A percentile compares a stretch with the other conserved stretches of the same genome.
These are phyloP conservation scores for Crambe crambe DNA, from an alignment of 37 sponge, comb jelly and placozoan genomes.

Conservation along the genomic window DNA sequence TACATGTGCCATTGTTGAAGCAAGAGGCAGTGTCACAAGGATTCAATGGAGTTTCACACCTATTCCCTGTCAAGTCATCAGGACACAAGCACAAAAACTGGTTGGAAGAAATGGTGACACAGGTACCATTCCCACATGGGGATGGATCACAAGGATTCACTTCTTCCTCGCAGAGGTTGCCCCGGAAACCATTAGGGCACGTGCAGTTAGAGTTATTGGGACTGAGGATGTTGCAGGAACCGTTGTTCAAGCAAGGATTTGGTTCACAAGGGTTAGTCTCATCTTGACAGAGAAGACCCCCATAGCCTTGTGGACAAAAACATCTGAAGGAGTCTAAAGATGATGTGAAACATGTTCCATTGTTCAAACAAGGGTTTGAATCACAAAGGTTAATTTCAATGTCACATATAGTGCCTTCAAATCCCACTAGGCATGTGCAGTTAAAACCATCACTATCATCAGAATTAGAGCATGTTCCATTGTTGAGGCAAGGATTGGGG, in stretches of 20 bases:
- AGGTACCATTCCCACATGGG: constrained; percentile 7
- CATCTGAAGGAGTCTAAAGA: background rate
- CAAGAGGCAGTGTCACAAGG: constrained; percentile 27
- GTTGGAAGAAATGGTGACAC: background rate
- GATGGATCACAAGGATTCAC: constrained; percentile 1
- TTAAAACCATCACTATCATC: no score
- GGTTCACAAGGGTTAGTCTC: background rate
- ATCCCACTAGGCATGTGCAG: background rate
- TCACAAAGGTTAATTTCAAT: no score
- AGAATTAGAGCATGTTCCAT: no score
- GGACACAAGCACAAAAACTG: background rate
- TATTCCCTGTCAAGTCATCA: background rate
- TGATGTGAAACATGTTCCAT: background rate
- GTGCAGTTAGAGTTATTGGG: background rate
- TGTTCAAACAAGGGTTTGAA: constrained; percentile 17
- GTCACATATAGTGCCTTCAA: background rate
- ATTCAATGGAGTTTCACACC: background rate
- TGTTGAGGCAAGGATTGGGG: no score
- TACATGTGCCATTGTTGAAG: constrained; percentile 5
- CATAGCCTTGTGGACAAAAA: background rate
- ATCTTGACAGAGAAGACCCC: background rate
- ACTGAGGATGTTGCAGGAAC: background rate
- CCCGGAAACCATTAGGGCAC: constrained; percentile 3
- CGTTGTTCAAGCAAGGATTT: background rate
- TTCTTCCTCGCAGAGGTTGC: background rate